phyloP scores from a whole-genome alignment of 2,797 vertebrate species.

The Muscicapa comitata region DNA sequence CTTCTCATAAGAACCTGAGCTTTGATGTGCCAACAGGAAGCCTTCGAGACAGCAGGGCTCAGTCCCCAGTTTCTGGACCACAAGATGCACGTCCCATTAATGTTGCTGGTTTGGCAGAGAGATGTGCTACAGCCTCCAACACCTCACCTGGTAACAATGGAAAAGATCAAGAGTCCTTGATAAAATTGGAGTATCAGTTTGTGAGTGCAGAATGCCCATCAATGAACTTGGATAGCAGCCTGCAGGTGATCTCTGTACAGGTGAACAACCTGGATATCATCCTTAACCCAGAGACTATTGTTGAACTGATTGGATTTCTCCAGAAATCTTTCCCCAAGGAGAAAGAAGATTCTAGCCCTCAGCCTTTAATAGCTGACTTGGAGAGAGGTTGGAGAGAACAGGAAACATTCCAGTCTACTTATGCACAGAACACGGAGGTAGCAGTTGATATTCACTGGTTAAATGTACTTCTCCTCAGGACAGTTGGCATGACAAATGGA shows the following conservation, averaged over 20 bases:
- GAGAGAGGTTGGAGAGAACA: slow-evolving; percentile 74
- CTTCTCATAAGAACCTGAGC: slow-evolving; percentile 95
- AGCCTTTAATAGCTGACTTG: slow-evolving; percentile 68
- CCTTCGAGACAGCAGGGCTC: slow-evolving; percentile 87
- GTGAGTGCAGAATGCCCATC: slow-evolving; percentile 96
- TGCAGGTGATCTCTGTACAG: slow-evolving; percentile 91
- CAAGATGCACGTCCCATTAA: background rate
- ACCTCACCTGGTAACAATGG: slow-evolving; percentile 37
- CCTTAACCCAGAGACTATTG: slow-evolving; percentile 96
- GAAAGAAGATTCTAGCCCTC: slow-evolving; percentile 77
- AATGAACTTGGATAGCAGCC: slow-evolving; percentile 92
- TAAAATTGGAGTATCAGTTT: slow-evolving; percentile 96
- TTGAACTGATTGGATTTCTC: slow-evolving; percentile 93
- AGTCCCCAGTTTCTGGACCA: slow-evolving; percentile 81
- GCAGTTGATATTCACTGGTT: slow-evolving; percentile 95
- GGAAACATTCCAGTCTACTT: slow-evolving; percentile 85
- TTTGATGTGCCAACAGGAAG: slow-evolving; percentile 95
- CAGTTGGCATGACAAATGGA: slow-evolving; percentile 81
- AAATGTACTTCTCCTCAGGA: slow-evolving; percentile 91
- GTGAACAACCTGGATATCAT: slow-evolving; percentile 98
- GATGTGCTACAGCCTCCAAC: slow-evolving; percentile 54
- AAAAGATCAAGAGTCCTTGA: slow-evolving; percentile 89
- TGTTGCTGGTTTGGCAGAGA: slow-evolving; percentile 50
- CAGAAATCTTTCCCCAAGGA: slow-evolving; percentile 97
- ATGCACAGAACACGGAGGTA: slow-evolving; percentile 90